A percentile compares a stretch with the other conserved stretches of the same genome.
Evolutionary conservation across 2,888 invertebrate species (phyloP).

Genomic region (Pristionchus mayeri): DNA sequence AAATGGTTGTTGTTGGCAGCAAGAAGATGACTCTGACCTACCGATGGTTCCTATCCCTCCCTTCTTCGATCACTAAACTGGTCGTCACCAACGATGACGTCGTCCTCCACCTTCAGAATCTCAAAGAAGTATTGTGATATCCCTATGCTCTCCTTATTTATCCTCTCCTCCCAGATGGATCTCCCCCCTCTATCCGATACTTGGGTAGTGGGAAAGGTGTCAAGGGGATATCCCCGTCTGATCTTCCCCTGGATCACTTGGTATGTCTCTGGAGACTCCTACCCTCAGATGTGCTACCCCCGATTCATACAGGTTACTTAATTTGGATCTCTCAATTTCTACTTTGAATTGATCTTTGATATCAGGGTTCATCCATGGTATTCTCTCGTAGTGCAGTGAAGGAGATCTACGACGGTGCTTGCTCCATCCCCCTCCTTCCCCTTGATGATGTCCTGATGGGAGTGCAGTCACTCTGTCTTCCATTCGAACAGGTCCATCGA

Average conservation of each 20-base stretch:
- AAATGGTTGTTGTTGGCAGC: neutral
- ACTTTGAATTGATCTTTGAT: neutral
- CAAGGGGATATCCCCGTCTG: conserved; percentile 73
- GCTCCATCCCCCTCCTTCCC: conserved; percentile 72
- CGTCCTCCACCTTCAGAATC: conserved; percentile 72
- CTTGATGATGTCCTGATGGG: conserved; percentile 75
- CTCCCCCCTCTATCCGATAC: conserved; percentile 54
- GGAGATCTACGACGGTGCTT: conserved; percentile 63
- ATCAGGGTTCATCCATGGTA: conserved; percentile 74
- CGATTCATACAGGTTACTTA: conserved; percentile 70
- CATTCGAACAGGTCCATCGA: conserved; percentile 55
- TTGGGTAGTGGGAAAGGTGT: conserved; percentile 73
- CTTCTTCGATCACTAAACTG: conserved; percentile 62
- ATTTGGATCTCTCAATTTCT: neutral
- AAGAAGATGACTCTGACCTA: conserved; percentile 75
- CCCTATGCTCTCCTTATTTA: neutral
- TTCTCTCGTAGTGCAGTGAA: conserved; percentile 68
- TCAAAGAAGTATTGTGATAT: conserved; percentile 55
- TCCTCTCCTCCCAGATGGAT: conserved; percentile 46
- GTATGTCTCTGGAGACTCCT: conserved; percentile 71
- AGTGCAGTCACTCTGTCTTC: conserved; percentile 62
- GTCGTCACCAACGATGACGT: conserved; percentile 73
- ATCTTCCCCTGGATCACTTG: conserved; percentile 75
- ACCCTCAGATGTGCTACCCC: conserved; percentile 74
- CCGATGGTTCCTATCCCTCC: conserved; percentile 65